Conservation (phyloP, 2,888 invertebrate genomes). For the Harpagoxenus sublaevis region DNA sequence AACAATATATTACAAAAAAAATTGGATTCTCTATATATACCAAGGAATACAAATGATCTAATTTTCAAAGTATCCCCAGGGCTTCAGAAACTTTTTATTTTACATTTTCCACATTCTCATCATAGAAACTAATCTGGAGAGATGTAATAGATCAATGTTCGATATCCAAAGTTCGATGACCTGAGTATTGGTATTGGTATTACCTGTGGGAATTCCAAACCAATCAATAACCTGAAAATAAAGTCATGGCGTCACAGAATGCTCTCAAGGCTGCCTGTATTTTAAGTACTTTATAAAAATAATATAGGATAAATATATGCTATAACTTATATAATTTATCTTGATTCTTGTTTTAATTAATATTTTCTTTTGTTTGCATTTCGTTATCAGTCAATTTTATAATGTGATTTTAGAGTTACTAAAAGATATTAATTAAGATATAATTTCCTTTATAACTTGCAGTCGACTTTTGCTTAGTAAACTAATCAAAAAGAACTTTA, state of each 20-base stretch:
- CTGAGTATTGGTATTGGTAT: conserved; percentile 60
- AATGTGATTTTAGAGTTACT: neutral
- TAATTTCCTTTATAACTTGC: neutral
- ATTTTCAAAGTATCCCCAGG: conserved; percentile 78
- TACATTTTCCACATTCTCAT: conserved; percentile 55
- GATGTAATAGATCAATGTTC: conserved; percentile 75
- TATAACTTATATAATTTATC: neutral
- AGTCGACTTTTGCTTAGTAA: neutral
- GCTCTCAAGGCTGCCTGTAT: neutral
- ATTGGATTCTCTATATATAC: conserved; percentile 67
- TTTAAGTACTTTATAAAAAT: conserved; percentile 9
- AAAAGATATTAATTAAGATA: neutral
- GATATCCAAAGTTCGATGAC: conserved; percentile 72
- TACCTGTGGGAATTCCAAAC: conserved; percentile 69
- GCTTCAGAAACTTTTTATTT: conserved; percentile 74
- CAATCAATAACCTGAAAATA: conserved; percentile 74
- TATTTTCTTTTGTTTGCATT: neutral
- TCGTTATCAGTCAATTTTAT: neutral
- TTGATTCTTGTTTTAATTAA: neutral
- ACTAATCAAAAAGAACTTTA: neutral
- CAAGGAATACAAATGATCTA: conserved; percentile 80
- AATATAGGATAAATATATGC: neutral
- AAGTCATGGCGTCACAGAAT: conserved; percentile 25
- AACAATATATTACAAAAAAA: conserved; percentile 65
- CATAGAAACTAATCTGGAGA: conserved; percentile 75